These are phyloP conservation scores for Papilio demoleus DNA, from an alignment of 2,888 invertebrate genomes.

Conservation along the genomic window DNA sequence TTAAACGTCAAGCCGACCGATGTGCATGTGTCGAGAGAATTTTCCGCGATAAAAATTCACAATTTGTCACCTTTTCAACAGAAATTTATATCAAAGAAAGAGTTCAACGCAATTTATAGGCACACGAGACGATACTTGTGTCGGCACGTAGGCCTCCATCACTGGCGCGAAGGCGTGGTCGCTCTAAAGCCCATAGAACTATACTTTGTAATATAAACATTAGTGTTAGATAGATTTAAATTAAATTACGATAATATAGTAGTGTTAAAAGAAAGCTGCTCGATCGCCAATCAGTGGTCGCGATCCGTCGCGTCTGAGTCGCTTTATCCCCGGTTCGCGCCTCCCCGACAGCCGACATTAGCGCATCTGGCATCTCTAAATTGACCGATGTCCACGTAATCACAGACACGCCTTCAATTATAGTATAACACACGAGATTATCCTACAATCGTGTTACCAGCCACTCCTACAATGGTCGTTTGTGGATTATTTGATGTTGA, in stretches of 20 bases:
- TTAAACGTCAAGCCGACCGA: background rate
- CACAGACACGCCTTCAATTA: constrained; percentile 65
- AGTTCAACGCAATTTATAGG: constrained; percentile 39
- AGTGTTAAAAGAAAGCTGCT: constrained; percentile 27
- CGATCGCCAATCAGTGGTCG: constrained; percentile 37
- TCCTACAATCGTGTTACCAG: constrained; percentile 63
- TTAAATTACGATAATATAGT: constrained; percentile 26
- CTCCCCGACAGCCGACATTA: constrained; percentile 13
- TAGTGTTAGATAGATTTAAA: constrained; percentile 20
- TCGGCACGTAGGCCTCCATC: constrained; percentile 15
- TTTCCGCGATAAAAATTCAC: constrained; percentile 9
- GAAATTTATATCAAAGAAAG: constrained; percentile 34
- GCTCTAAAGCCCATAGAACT: constrained; percentile 6
- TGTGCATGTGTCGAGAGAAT: background rate
- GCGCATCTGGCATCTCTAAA: constrained; percentile 32
- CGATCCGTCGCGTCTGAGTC: constrained; percentile 22
- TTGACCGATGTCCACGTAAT: constrained; percentile 39
- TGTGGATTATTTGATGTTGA: constrained; percentile 45
- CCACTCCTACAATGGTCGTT: constrained; percentile 63
- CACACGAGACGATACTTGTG: background rate
- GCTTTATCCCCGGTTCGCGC: constrained; percentile 26
- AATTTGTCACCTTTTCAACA: constrained; percentile 29
- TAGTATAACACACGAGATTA: constrained; percentile 65
- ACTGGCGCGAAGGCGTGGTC: constrained; percentile 33
- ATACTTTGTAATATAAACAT: constrained; percentile 20